Evolutionary conservation across 2,888 invertebrate species (phyloP), one percentile per base, ranked within the genome.

Genomic region (Andrena chrysosceles): DNA sequence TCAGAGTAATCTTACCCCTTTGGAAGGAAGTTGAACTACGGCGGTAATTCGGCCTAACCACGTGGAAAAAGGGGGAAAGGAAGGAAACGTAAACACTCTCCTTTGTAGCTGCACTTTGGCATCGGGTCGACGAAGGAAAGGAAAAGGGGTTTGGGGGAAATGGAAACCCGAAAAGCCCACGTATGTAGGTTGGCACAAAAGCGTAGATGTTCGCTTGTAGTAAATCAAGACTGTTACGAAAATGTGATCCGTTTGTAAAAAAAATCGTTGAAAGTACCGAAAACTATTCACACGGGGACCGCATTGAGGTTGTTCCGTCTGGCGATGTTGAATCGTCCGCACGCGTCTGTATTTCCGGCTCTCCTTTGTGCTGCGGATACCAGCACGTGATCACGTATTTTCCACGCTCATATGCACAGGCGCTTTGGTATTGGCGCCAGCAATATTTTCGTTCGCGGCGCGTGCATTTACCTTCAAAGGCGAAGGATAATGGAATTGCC

Each of bases 401-500:
- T 70, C 66, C 59, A 81, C 73, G 70, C 68, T 67, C 59, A 74
- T 67, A 31, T 62, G 67, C 54, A 26, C 73, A 56, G 67, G 2
- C 31, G 80, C 49, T 49, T 64, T 31, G 31, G 52, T 69, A 76
- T 48, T 31, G 59, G 59, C 20, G 77, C 26, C 26, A 56, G 72
- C 83, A 82, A 85, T 85, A 86, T 88, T 88, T 87, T 70, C 75
- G 74, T 79, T 66, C 67, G 74, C 68, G 83, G 73, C 81, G 70
- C 77, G 72, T 79, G 85, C 78, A 83, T 82, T 62, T 78, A 66
- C 72, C 83, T 78, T 90, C 89, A 91, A 91, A 91, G 87, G 87
- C 82, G 71, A 78, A 68, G 82, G 81, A 89, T 91, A 91, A 91
- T 91, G 89, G 89, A 90, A 90, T 91, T 89, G 91, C 89, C 87